Conservation (phyloP, 2,113 vertebrate genomes). For the Anser brachyrhynchus region DNA sequence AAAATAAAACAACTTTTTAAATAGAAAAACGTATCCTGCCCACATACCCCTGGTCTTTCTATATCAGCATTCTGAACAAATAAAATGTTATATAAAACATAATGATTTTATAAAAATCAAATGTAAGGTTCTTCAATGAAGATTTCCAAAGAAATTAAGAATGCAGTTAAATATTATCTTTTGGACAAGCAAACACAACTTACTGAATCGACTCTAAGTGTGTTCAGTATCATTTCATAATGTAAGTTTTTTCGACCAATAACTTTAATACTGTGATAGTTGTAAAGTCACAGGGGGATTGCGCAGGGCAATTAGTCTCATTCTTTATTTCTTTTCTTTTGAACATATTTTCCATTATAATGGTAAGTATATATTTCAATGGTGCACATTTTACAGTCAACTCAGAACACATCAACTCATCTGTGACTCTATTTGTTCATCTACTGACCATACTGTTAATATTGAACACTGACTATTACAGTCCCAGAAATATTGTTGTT, state of each 20-base stretch:
- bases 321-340: not conserved
- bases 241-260: not conserved
- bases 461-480: not conserved
- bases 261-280: not conserved
- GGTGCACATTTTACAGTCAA: not conserved
- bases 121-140: not conserved
- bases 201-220: not conserved
- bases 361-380: not conserved
- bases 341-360: not conserved
- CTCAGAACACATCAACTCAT: not conserved
- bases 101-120: not conserved
- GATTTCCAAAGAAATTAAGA: not conserved
- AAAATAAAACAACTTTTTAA: not conserved
- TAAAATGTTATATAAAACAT: not conserved
- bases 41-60: not conserved
- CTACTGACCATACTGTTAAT: not conserved
- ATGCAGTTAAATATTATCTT: not conserved
- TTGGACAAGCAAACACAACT: not conserved
- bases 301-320: not conserved
- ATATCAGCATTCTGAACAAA: not conserved
- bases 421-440: not conserved
- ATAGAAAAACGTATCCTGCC: not conserved
- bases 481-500: not conserved
- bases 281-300: not conserved
- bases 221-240: not conserved